phyloP scores from a whole-genome alignment of 2,113 vertebrate genomes.

The Ranitomeya imitator region DNA sequence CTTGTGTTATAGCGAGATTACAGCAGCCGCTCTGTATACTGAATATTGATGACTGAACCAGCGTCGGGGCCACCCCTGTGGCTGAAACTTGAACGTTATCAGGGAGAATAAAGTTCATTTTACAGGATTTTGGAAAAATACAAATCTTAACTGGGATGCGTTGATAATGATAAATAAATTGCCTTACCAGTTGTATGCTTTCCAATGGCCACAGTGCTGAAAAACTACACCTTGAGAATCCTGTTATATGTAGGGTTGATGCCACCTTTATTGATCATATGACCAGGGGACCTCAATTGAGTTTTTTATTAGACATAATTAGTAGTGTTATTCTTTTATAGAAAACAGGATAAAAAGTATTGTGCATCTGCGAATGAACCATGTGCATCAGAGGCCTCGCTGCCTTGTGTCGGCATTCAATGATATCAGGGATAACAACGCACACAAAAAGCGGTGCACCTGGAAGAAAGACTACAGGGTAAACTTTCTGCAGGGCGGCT shows the following conservation, averaged over 20 bases:
- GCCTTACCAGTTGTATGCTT: background rate
- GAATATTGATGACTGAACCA: too few species aligned
- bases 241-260: background rate
- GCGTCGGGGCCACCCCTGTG: too few species aligned
- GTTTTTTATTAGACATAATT: background rate
- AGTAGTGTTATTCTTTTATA: background rate
- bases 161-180: background rate
- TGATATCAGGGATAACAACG: background rate
- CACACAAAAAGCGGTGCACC: background rate
- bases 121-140: too few species aligned
- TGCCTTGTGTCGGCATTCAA: background rate
- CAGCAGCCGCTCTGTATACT: too few species aligned
- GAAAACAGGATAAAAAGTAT: background rate
- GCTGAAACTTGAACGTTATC: too few species aligned
- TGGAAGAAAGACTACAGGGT: slow-evolving; percentile 4
- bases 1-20: too few species aligned
- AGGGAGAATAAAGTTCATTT: too few species aligned
- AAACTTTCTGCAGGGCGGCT: background rate
- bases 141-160: too few species aligned
- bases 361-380: background rate
- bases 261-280: background rate
- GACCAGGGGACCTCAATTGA: background rate
- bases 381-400: background rate
- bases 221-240: background rate
- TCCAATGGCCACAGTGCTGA: background rate